Conservation (phyloP, 2,888 invertebrate genomes). For the Zeuzera pyrina region DNA sequence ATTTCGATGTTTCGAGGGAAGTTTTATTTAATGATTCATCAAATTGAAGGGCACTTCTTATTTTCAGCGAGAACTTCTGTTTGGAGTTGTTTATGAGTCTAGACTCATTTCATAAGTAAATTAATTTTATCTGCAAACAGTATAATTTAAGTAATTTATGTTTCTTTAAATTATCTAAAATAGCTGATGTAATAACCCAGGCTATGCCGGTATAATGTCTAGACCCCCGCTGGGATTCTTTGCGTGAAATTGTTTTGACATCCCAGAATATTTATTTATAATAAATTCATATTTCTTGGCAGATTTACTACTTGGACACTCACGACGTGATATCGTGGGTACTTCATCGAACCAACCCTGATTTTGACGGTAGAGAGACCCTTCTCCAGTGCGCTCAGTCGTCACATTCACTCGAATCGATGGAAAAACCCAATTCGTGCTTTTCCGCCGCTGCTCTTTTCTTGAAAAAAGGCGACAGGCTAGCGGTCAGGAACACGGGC, state of each 20-base stretch:
- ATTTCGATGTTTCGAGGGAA: too few species aligned
- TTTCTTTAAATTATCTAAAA: too few species aligned
- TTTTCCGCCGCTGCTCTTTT: slow-evolving; percentile 80
- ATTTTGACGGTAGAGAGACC: slow-evolving; percentile 70
- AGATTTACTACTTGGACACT: slow-evolving; percentile 85
- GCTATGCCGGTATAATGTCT: too few species aligned
- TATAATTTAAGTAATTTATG: too few species aligned
- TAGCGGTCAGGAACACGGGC: slow-evolving; percentile 80
- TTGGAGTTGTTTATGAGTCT: too few species aligned
- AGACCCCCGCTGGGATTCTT: too few species aligned
- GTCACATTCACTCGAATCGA: slow-evolving; percentile 65
- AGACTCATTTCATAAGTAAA: too few species aligned
- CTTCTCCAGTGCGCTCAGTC: slow-evolving; percentile 83
- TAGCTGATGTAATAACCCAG: too few species aligned
- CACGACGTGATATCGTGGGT: slow-evolving; percentile 85
- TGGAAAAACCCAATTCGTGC: slow-evolving; percentile 80
- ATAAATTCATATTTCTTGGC: slow-evolving; percentile 23
- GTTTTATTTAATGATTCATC: too few species aligned
- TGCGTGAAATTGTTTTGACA: slow-evolving; percentile 3
- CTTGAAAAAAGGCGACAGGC: slow-evolving; percentile 75
- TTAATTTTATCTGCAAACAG: too few species aligned
- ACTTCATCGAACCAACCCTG: slow-evolving; percentile 73
- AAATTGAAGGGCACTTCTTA: too few species aligned
- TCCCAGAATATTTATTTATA: slow-evolving; percentile 5
- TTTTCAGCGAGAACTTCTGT: too few species aligned